Evolutionary conservation across 2,888 invertebrate species (phyloP).

Genomic region (Hypomecis punctinalis): DNA sequence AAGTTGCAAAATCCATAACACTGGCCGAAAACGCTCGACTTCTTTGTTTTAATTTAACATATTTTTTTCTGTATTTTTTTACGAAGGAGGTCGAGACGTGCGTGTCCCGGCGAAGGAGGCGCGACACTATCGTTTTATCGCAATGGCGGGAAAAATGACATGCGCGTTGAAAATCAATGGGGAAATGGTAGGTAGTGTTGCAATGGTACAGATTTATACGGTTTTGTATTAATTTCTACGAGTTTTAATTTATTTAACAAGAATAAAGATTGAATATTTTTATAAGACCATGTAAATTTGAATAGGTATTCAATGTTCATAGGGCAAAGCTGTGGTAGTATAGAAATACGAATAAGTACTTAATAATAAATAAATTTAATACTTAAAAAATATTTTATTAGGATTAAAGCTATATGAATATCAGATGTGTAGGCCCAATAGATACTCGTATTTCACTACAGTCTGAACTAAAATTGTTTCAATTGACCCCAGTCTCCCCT

Average conservation of each 20-base stretch:
- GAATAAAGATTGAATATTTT: no score
- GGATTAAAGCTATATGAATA: no score
- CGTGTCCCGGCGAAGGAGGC: conserved; percentile 23
- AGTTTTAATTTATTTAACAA: not conserved
- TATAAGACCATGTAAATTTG: no score
- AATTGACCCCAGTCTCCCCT: no score
- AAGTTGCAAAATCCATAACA: conserved; percentile 1
- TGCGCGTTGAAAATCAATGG: conserved; percentile 82
- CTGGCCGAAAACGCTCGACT: conserved; percentile 14
- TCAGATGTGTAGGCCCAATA: no score
- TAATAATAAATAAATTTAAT: no score
- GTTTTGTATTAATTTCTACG: not conserved
- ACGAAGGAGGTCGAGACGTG: conserved; percentile 25
- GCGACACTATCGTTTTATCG: conserved; percentile 36
- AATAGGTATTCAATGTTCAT: no score
- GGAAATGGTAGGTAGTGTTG: conserved; percentile 46
- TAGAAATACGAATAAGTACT: no score
- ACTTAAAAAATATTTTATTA: no score
- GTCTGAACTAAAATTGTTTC: no score
- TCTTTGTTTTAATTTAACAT: conserved; percentile 33
- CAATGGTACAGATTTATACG: not conserved
- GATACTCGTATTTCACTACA: no score
- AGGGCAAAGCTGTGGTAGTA: no score
- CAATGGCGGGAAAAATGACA: conserved; percentile 55
- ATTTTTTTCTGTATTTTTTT: conserved; percentile 30